Evolutionary conservation across 2,113 vertebrate species (phyloP).

Genomic region (Ageneiosus marmoratus): DNA sequence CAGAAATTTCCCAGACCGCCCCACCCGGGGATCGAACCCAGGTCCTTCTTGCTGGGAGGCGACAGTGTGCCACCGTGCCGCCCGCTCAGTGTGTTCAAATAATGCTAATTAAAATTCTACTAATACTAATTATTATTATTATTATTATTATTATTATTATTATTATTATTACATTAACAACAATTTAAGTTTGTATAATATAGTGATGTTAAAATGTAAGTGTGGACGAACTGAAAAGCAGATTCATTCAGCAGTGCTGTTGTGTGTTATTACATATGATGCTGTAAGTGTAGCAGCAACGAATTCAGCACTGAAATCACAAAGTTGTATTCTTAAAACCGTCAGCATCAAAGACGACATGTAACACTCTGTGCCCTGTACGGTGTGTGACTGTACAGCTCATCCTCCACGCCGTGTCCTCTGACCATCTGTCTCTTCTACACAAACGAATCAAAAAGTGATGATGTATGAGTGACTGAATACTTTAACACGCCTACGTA

Average conservation of each 20-base stretch:
- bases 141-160: too few relatives aligned
- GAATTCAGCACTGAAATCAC: neutral
- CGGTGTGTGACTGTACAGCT: neutral
- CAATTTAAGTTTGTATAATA: neutral
- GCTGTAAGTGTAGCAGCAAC: neutral
- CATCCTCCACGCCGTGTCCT: conserved; percentile 33
- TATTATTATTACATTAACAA: neutral
- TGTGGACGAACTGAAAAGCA: neutral
- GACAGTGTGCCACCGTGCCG: too few relatives aligned
- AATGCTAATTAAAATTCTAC: too few relatives aligned
- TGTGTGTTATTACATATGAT: neutral
- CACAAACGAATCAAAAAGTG: conserved; percentile 41
- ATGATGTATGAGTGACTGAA: conserved; percentile 49
- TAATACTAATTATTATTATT: neutral
- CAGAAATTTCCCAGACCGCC: too few relatives aligned
- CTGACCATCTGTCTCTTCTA: conserved; percentile 45
- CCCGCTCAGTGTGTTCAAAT: neutral
- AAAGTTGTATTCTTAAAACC: neutral
- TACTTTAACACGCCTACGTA: conserved; percentile 32
- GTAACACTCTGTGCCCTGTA: neutral
- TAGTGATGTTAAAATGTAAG: neutral
- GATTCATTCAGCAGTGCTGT: neutral
- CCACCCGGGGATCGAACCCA: too few relatives aligned
- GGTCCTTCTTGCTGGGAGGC: too few relatives aligned
- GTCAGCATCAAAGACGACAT: neutral